Evolutionary conservation across 2,113 vertebrate genomes (phyloP).

Genomic region (Phrynocephalus versicolor): DNA sequence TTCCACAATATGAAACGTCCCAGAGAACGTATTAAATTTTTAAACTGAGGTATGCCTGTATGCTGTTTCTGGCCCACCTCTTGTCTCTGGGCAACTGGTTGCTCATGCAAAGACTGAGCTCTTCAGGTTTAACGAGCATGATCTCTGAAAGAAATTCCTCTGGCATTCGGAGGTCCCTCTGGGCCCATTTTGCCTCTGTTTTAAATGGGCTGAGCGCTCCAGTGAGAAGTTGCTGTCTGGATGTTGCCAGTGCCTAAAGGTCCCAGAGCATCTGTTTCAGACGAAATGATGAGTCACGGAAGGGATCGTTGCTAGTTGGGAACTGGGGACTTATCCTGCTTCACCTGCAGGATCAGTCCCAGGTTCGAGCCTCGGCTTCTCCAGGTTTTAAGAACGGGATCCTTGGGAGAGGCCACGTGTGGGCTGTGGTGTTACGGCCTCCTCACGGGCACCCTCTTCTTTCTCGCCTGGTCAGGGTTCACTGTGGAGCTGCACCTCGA

Average conservation of each 20-base stretch:
- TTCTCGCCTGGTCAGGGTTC: conserved; percentile 74
- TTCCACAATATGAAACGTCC: too few relatives aligned
- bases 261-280: not conserved
- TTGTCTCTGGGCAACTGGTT: not conserved
- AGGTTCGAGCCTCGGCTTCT: not conserved
- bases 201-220: not conserved
- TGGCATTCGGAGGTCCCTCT: not conserved
- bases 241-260: not conserved
- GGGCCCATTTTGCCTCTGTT: not conserved
- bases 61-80: not conserved
- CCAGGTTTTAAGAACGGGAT: too few relatives aligned
- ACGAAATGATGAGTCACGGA: not conserved
- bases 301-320: not conserved
- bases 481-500: conserved; percentile 87
- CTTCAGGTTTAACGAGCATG: too few relatives aligned
- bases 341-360: not conserved
- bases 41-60: too few relatives aligned
- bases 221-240: not conserved
- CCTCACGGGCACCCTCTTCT: not conserved
- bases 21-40: too few relatives aligned
- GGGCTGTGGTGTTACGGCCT: rapidly evolving
- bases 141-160: not conserved
- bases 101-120: not conserved
- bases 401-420: not conserved
- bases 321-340: not conserved